Base-by-base conservation (phyloP, 2,888 invertebrate genomes). In the Osmoderma eremita region DNA sequence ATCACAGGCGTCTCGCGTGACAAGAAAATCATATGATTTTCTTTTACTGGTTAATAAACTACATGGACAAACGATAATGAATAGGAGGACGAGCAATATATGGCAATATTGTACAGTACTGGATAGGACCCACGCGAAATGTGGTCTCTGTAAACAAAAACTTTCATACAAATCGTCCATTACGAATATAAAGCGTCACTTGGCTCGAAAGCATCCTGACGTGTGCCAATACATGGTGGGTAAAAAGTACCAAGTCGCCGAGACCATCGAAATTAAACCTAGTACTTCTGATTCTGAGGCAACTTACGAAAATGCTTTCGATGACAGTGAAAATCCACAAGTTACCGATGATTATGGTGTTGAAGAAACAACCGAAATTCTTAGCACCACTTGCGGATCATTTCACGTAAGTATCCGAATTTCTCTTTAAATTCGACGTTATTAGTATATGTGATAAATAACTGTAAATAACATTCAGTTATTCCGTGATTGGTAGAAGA, bases 1-100 rank as follows among this genome's bases (percentile, higher is more conserved):
- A 18, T 61, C 58, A 61, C 58, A 61, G 58, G 20, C 30, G 42
- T 45, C 45, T 61, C 24, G 15, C 42, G 30, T 61, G 30, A 61
- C 45, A 17, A 17, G 42, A 61, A 61, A 61, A 61, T 61, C 58
- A 61, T 61, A 61, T 61, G 58, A 61, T 48, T 61, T 61, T 61
- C 58, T 10, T 10, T 42, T 45, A 12, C 12, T 13, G 1, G 10
- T 15, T 45, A n/a, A 45, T 15, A 45, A 24, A 45, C 17, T 20
- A 15, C 5, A 24, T 45, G 30, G 17, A 6, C 5, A 30, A 30
- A n/a, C 45, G 58, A 30, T 15, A 17, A 48, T 48, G 58, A 41
- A 10, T 17, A 61, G 45, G 17, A 61, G 18, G 36, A 45, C 45
- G 6, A 64, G 64, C 22, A 36, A 51, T n/a, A 51, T 64, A 8